Evolutionary conservation across 2,888 invertebrate genomes (phyloP), one percentile per base, ranked within the genome.

Genomic region (Rhodophaea formosa): DNA sequence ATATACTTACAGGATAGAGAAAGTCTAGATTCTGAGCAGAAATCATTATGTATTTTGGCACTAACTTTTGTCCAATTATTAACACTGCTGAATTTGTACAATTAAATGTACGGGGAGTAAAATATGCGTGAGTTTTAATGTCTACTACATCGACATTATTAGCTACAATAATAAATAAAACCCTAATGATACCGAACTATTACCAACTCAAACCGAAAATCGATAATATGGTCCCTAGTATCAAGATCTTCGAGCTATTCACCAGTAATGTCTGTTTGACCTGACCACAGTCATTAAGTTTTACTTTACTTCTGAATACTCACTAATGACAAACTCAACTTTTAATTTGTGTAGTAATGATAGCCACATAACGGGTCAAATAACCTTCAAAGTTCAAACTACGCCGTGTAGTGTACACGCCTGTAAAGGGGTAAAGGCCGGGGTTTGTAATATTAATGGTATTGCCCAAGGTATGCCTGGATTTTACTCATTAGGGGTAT

Each of bases 401-500:
- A 69, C 69, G 58, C 63, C 56, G 58, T 53, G 16, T 45, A 56
- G 56, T 56, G 71, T 65, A 71, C 68, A 68, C 72, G 75, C 71
- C 69, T 72, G 71, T 68, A 70, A 74, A 77, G 76, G 78, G 80
- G 79, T 23, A 74, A 71, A 70, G 72, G 69, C 73, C 70, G 75
- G 80, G 78, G 80, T 67, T 79, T 79, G 82, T 80, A 81, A 85
- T 87, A 88, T 88, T 88, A 87, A 89, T 87, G 86, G 82, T 80
- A 85, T 81, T 79, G 80, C 83, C 82, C 76, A 83, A 88, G 85
- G 87, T 87, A 88, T 86, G 88, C 85, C 79, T 81, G 88, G 88
- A 89, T 90, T 88, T 85, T 87, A 87, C 88, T 88, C 88, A 90
- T 90, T 90, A 88, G 82, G 82, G 87, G 84, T 84, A 85, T 88